A percentile compares a stretch with the other conserved stretches of the same genome.
Conservation (phyloP, 2,888 invertebrate genomes). For the Chromoteleia sp. region DNA sequence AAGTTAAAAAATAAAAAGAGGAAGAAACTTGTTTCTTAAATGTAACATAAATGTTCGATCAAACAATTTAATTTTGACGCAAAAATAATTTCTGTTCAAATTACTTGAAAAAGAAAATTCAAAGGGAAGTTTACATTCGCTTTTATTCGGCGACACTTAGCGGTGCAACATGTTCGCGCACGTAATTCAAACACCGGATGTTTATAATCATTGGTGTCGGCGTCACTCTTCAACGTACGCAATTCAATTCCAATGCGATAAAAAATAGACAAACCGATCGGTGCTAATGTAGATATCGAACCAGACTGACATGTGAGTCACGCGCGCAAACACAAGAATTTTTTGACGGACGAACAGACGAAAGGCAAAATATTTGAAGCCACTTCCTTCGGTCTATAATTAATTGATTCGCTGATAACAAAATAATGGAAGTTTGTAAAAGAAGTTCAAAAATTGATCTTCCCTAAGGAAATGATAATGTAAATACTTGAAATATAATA, state of each 20-base stretch:
- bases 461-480: too few species aligned
- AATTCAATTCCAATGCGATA: conserved; percentile 55
- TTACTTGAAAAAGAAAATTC: background rate
- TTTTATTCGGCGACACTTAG: conserved; percentile 25
- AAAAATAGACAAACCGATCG: conserved; percentile 46
- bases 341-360: conserved; percentile 4
- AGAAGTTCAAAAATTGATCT: too few species aligned
- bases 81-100: too few species aligned
- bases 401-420: too few species aligned
- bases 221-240: conserved; percentile 48
- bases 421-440: too few species aligned
- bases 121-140: conserved; percentile 26
- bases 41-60: background rate
- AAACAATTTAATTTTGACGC: background rate
- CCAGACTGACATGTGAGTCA: conserved; percentile 37
- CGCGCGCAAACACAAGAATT: conserved; percentile 23
- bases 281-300: conserved; percentile 37
- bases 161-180: conserved; percentile 27
- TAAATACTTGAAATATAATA: too few species aligned
- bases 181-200: conserved; percentile 56
- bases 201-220: conserved; percentile 46
- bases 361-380: conserved; percentile 18
- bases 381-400: background rate
- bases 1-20: too few species aligned
- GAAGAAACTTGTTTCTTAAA: too few species aligned